Conservation (phyloP, 2,113 vertebrate species). For the Prinia subflava region DNA sequence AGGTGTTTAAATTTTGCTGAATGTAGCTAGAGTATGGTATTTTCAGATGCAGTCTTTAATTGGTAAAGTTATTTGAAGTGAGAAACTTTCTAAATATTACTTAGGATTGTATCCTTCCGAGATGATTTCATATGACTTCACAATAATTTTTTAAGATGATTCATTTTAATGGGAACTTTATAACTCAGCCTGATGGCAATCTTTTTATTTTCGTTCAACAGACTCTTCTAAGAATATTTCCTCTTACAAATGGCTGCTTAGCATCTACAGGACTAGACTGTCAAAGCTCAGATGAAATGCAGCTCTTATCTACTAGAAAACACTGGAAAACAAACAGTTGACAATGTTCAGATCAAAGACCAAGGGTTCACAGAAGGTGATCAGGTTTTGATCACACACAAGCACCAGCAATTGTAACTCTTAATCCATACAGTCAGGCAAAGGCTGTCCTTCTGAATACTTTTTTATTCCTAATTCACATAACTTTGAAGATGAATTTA, state of each 20-base stretch:
- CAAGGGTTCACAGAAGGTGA: slow-evolving; percentile 13
- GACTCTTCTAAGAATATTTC: neutral
- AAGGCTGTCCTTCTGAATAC: slow-evolving; percentile 32
- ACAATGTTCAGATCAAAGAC: slow-evolving; percentile 11
- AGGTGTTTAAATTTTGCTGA: neutral
- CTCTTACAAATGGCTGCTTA: neutral
- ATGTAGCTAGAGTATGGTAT: neutral
- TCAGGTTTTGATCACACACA: slow-evolving; percentile 17
- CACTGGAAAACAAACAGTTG: slow-evolving; percentile 36
- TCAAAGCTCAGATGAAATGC: neutral
- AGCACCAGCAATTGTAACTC: slow-evolving; percentile 34
- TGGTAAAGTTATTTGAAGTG: neutral
- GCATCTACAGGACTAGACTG: neutral
- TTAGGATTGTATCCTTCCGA: neutral
- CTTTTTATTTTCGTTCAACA: neutral
- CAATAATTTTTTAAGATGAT: neutral
- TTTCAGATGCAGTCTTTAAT: neutral
- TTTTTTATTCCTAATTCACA: slow-evolving; percentile 10
- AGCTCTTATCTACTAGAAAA: slow-evolving; percentile 20
- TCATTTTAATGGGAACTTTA: neutral
- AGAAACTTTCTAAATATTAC: neutral
- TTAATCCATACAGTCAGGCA: slow-evolving; percentile 44
- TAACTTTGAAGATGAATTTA: slow-evolving; percentile 56
- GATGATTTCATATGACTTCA: neutral
- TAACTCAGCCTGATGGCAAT: neutral